phyloP scores from a whole-genome alignment of 2,797 vertebrate species.

The Paedocypris micromegethes region DNA sequence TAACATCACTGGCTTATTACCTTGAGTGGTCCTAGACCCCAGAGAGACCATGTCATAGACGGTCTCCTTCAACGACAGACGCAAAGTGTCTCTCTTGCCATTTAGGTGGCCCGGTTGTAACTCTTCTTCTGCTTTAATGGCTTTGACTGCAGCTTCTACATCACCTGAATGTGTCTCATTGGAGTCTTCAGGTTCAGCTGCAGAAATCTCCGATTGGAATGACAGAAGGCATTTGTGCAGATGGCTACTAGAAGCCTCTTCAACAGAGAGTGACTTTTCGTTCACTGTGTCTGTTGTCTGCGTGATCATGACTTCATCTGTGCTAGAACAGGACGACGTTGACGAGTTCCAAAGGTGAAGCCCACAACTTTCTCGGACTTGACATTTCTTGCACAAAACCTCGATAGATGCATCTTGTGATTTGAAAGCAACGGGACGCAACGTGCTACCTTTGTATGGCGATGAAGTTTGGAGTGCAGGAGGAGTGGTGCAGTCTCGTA shows the following conservation, averaged over 20 bases:
- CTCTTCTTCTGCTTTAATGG: constrained; percentile 50
- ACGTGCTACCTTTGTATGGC: constrained; percentile 77
- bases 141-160: constrained; percentile 70
- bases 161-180: constrained; percentile 86
- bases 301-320: constrained; percentile 67
- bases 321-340: constrained; percentile 70
- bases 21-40: constrained; percentile 69
- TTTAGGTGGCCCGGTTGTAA: constrained; percentile 85
- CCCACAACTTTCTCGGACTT: constrained; percentile 48
- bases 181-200: constrained; percentile 85
- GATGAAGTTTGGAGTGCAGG: constrained; percentile 91
- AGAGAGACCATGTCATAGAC: constrained; percentile 77
- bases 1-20: constrained; percentile 77
- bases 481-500: constrained; percentile 56
- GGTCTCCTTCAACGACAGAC: constrained; percentile 84
- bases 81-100: constrained; percentile 84
- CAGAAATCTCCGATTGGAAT: constrained; percentile 75
- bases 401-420: constrained; percentile 55
- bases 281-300: constrained; percentile 63
- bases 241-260: constrained; percentile 48
- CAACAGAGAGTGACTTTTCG: constrained; percentile 59
- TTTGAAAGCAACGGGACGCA: constrained; percentile 44
- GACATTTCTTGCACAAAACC: constrained; percentile 67
- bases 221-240: constrained; percentile 61
- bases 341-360: constrained; percentile 64